phyloP scores from a whole-genome alignment of 2,113 vertebrate genomes.

The Halcyon senegalensis region DNA sequence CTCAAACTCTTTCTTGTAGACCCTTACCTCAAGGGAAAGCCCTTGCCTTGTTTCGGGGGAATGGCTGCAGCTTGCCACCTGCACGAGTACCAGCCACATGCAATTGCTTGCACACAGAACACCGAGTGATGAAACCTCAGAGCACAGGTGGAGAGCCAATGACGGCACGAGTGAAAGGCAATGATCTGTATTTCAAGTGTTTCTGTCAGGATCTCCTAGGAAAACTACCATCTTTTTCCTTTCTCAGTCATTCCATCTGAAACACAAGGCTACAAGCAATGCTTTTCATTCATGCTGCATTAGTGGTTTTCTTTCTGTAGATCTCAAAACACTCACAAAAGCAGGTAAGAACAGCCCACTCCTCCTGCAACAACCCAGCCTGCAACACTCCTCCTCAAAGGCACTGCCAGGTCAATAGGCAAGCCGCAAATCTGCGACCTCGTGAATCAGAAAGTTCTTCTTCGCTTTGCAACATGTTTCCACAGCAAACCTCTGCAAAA shows the following conservation, averaged over 20 bases:
- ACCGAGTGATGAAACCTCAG: neutral
- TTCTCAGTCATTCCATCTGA: neutral
- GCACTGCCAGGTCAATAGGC: neutral
- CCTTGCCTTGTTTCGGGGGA: neutral
- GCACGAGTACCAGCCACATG: neutral
- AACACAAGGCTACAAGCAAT: neutral
- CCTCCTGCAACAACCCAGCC: neutral
- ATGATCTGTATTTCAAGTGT: neutral
- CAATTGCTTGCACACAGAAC: neutral
- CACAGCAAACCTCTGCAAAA: neutral
- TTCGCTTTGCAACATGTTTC: neutral
- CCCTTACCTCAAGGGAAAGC: neutral
- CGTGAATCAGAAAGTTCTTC: neutral
- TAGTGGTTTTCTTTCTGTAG: neutral
- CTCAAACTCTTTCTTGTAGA: neutral
- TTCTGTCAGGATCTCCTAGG: neutral
- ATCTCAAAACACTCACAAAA: neutral
- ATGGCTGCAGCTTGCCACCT: neutral
- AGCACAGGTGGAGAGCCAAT: neutral
- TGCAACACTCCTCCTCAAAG: neutral
- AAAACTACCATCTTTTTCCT: neutral
- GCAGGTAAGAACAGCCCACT: neutral
- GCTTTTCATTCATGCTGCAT: neutral
- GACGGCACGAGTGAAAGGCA: neutral
- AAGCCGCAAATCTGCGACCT: neutral